Evolutionary conservation across 1,140 invertebrate genomes (phyloP).

Genomic region (Drosophila orosa): DNA sequence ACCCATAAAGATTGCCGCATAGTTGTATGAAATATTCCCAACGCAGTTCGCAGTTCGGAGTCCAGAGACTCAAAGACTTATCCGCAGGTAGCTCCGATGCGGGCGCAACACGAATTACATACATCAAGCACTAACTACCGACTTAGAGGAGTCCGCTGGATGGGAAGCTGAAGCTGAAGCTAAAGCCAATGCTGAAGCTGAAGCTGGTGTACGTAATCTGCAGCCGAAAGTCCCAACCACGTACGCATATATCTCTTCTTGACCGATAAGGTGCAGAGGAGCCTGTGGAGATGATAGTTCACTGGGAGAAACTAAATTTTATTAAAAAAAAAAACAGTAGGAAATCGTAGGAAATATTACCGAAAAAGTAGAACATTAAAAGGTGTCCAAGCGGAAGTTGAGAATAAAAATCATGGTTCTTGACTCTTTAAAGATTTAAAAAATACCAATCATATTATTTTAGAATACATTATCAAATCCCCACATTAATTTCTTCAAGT

Average conservation of each 20-base stretch:
- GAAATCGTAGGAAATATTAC: too few species aligned
- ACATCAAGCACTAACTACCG: constrained; percentile 82
- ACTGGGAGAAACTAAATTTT: not conserved
- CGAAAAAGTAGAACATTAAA: too few species aligned
- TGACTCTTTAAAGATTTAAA: too few species aligned
- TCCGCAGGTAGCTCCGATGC: constrained; percentile 72
- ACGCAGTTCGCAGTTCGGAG: not conserved
- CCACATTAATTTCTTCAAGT: not conserved
- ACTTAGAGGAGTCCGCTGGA: constrained; percentile 55
- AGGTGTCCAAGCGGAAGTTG: too few species aligned
- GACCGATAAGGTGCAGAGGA: constrained; percentile 55
- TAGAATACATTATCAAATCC: not conserved
- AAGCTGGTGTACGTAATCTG: constrained; percentile 68
- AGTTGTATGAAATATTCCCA: constrained; percentile 76
- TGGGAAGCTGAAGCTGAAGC: constrained; percentile 6
- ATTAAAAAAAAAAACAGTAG: too few species aligned
- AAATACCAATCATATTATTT: too few species aligned
- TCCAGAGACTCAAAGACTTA: constrained; percentile 25
- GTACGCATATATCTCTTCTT: constrained; percentile 71
- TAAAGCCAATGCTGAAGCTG: not conserved
- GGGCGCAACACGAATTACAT: constrained; percentile 82
- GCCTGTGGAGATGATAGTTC: constrained; percentile 1
- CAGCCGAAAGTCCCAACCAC: constrained; percentile 64
- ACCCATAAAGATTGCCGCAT: constrained; percentile 77
- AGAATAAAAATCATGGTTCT: too few species aligned